phyloP scores from a whole-genome alignment of 2,888 invertebrate species.

The Cryptophagus acutangulus region DNA sequence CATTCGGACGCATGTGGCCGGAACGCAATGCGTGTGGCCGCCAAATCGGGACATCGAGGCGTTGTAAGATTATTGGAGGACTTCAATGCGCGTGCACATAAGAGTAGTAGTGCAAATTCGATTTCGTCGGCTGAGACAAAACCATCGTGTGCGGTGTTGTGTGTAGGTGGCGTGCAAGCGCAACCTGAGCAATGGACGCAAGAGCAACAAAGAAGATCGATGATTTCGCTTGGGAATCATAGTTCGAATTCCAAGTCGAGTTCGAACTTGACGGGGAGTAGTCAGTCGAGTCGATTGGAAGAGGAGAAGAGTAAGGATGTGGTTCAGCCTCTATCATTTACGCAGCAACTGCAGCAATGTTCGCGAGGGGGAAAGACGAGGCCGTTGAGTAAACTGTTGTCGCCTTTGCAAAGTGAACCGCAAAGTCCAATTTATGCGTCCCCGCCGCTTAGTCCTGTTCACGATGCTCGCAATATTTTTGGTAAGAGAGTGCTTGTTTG shows the following conservation, averaged over 20 bases:
- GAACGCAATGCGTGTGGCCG: conserved; percentile 82
- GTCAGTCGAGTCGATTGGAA: conserved; percentile 47
- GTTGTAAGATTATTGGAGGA: conserved; percentile 77
- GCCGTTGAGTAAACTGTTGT: conserved; percentile 58
- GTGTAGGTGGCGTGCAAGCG: conserved; percentile 39
- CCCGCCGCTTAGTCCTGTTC: conserved; percentile 58
- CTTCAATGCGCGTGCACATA: conserved; percentile 48
- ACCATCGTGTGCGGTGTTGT: conserved; percentile 57
- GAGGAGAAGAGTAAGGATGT: conserved; percentile 38
- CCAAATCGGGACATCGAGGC: conserved; percentile 84
- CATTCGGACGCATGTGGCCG: conserved; percentile 84
- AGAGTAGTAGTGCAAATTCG: conserved; percentile 44
- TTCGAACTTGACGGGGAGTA: conserved; percentile 65
- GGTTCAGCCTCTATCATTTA: conserved; percentile 75
- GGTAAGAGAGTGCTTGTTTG: conserved; percentile 31
- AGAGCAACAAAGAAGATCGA: conserved; percentile 49
- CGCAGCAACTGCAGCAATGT: conserved; percentile 86
- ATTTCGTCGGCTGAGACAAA: conserved; percentile 56
- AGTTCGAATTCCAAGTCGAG: conserved; percentile 76
- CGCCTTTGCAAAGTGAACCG: conserved; percentile 60
- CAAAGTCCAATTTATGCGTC: conserved; percentile 68
- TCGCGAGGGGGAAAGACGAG: conserved; percentile 64
- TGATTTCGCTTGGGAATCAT: conserved; percentile 60
- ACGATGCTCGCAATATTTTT: conserved; percentile 45
- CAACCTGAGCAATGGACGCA: conserved; percentile 43